Conservation (phyloP, 2,113 vertebrate genomes). For the Limnothrissa miodon region DNA sequence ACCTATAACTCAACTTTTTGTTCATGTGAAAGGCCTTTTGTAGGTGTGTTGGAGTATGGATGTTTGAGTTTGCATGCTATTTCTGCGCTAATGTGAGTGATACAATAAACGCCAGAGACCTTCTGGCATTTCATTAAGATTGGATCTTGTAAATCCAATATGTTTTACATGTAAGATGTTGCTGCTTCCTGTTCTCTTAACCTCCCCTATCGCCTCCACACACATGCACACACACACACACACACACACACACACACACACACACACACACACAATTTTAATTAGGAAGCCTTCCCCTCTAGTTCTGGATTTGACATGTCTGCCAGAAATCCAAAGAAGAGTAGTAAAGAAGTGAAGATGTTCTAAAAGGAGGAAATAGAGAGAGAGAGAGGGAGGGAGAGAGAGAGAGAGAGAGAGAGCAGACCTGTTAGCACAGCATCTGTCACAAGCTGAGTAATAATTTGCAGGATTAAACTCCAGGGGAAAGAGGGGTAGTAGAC, state of each 20-base stretch:
- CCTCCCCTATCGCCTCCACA: neutral
- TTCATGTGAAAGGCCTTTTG: too few relatives aligned
- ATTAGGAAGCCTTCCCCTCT: neutral
- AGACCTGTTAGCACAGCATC: constrained; percentile 11
- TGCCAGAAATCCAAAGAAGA: neutral
- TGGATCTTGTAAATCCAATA: neutral
- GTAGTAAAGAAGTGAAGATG: neutral
- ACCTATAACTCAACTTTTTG: too few relatives aligned
- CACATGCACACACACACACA: too few relatives aligned
- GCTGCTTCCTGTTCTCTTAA: neutral
- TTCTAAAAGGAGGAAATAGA: neutral
- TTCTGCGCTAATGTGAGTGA: neutral
- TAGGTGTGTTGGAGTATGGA: too few relatives aligned
- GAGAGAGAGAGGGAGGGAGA: neutral
- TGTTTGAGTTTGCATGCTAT: neutral
- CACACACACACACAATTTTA: too few relatives aligned
- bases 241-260: too few relatives aligned
- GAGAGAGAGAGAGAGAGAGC: neutral
- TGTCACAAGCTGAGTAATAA: neutral
- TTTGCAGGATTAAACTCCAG: neutral
- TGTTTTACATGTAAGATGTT: neutral
- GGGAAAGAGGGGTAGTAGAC: neutral
- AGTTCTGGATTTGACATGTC: neutral
- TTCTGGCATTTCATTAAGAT: neutral
- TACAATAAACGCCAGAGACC: neutral